Evolutionary conservation across 1,140 invertebrate genomes (phyloP), one percentile per base, ranked within the genome.

Genomic region (Eriocheir sinensis): DNA sequence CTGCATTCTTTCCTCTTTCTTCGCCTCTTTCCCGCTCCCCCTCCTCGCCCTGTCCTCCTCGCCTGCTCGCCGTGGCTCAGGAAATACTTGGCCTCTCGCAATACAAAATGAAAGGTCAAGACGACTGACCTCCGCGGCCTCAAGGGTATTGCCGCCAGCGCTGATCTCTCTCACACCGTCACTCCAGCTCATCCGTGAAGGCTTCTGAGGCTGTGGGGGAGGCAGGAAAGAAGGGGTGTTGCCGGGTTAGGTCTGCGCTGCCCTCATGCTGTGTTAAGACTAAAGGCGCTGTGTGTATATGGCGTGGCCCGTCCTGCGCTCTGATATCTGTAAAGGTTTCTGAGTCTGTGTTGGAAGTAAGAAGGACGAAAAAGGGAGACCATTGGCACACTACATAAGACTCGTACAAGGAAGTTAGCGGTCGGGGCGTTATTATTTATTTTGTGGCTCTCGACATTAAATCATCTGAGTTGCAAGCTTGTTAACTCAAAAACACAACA

Each of bases 81-180:
- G 38, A 85, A 85, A 85, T 85, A 41, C 38, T 41, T 85, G 38
- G 34, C 81, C 12, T 12, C 34, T 41, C 21, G 81, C 81, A 36
- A 85, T 34, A 85, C 81, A 41, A 41, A 36, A 38, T 85, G 81
- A 85, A 85, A 85, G 81, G 81, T 85, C 81, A 85, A 36, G 81
- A 85, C 34, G 38, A 36, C 81, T 85, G 30, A 85, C 32, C 81
- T 85, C 81, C 9, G 30, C 81, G 36, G 34, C 81, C 38, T 36
- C 38, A 36, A 36, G 81, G 34, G 34, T 41, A 41, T 41, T 41
- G 81, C 38, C 81, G 17, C 32, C 27, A 21, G 81, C 81, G 34
- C 34, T 38, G 81, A 85, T 34, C 81, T 85, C 81, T 41, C 81
- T 6, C 60, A 72, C 21, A 72, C 21, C 60, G 21, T n/a, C 60